These are phyloP conservation scores for Odocoileus hemionus DNA, from an alignment of 2,113 vertebrate species.

Conservation along the genomic window DNA sequence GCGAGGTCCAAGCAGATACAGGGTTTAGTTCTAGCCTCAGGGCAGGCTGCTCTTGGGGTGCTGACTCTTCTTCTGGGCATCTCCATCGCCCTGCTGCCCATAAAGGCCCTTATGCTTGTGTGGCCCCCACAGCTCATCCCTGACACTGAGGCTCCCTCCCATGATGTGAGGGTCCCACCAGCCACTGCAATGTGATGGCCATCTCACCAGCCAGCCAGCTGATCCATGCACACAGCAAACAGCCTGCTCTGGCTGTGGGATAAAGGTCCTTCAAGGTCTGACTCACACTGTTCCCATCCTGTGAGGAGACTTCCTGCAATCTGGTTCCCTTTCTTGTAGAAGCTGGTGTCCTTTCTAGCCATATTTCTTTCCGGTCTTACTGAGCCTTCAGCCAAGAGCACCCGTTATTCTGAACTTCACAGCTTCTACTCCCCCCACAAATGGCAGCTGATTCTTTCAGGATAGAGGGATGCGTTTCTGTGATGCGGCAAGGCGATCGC, in stretches of 20 bases:
- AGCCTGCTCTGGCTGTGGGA: not conserved
- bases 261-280: not conserved
- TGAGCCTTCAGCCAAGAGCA: not conserved
- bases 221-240: not conserved
- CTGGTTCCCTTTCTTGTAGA: conserved; percentile 10
- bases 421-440: not conserved
- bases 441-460: not conserved
- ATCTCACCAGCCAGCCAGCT: not conserved
- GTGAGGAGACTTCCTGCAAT: not conserved
- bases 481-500: not conserved
- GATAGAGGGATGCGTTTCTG: not conserved
- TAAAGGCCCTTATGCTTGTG: not conserved
- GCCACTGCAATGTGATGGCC: not conserved
- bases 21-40: not conserved
- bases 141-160: not conserved
- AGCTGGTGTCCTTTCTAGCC: not conserved
- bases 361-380: not conserved
- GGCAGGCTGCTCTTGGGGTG: not conserved
- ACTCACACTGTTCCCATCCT: not conserved
- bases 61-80: not conserved
- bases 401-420: not conserved
- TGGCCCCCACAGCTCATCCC: not conserved
- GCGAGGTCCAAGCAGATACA: not conserved
- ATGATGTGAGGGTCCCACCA: not conserved
- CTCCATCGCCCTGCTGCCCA: not conserved